phyloP scores from a whole-genome alignment of 2,888 invertebrate genomes.

The Cheilosia soror region DNA sequence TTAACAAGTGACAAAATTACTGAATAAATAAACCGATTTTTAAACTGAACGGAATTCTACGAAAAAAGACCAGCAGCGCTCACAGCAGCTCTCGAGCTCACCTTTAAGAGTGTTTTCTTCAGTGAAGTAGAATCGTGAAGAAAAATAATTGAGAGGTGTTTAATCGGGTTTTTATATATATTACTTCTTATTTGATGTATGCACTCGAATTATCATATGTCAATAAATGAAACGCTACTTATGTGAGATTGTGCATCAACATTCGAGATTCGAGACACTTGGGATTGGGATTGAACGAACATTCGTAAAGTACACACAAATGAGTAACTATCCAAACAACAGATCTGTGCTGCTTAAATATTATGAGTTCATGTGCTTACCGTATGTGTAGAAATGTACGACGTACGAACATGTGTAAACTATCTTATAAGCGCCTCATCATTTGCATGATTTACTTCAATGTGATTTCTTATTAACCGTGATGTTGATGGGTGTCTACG shows the following conservation, averaged over 20 bases:
- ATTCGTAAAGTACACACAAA: constrained; percentile 45
- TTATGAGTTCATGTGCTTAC: background rate
- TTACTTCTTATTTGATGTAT: constrained; percentile 72
- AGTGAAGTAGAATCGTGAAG: constrained; percentile 69
- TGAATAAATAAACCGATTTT: constrained; percentile 64
- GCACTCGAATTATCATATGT: constrained; percentile 75
- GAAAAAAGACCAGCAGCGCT: constrained; percentile 74
- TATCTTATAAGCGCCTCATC: constrained; percentile 44
- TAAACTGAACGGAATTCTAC: constrained; percentile 57
- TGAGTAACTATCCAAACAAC: constrained; percentile 50
- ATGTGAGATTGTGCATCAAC: constrained; percentile 43
- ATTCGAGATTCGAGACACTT: constrained; percentile 22
- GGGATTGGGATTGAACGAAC: constrained; percentile 6
- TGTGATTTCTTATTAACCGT: constrained; percentile 37
- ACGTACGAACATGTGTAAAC: constrained; percentile 1
- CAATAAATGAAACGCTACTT: constrained; percentile 68
- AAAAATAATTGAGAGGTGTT: constrained; percentile 83
- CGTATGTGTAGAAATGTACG: too few relatives aligned
- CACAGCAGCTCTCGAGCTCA: constrained; percentile 50
- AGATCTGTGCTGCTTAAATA: constrained; percentile 47
- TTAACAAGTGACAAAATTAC: constrained; percentile 72
- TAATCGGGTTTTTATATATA: constrained; percentile 82
- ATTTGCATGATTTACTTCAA: constrained; percentile 62
- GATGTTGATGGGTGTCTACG: background rate
- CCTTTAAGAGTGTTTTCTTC: constrained; percentile 59